A percentile compares a stretch with the other conserved stretches of the same genome.
These are phyloP conservation scores for Himalopsyche phryganea DNA, from an alignment of 1,140 invertebrate species.

Conservation along the genomic window DNA sequence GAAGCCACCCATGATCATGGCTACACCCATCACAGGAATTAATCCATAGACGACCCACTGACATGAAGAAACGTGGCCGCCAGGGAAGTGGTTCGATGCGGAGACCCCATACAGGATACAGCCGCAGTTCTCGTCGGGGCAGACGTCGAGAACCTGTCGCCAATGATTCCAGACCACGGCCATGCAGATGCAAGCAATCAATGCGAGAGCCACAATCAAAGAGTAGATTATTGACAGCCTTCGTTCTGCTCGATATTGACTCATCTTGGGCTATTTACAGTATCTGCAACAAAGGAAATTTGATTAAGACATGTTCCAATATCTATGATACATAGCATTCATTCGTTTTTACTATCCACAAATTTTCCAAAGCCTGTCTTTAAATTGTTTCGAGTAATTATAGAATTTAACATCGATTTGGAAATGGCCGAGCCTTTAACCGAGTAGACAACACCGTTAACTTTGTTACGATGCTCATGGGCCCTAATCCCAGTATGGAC, in stretches of 20 bases:
- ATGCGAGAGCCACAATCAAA: slow-evolving; percentile 47
- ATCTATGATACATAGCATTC: too few relatives aligned
- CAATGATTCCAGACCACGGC: slow-evolving; percentile 63
- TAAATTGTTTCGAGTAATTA: too few relatives aligned
- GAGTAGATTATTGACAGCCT: slow-evolving; percentile 54
- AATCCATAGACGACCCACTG: slow-evolving; percentile 59
- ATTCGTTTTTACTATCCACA: too few relatives aligned
- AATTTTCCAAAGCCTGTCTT: too few relatives aligned
- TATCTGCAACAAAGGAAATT: too few relatives aligned
- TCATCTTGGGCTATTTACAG: too few relatives aligned
- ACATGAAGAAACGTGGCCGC: slow-evolving; percentile 62
- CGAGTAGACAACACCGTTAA: too few relatives aligned
- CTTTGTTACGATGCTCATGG: too few relatives aligned
- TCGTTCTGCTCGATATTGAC: slow-evolving; percentile 52
- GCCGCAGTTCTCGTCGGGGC: slow-evolving; percentile 61
- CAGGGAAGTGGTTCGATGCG: slow-evolving; percentile 59
- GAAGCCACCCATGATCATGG: slow-evolving; percentile 57
- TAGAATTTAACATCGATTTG: too few relatives aligned
- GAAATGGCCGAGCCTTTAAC: too few relatives aligned
- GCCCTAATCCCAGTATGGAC: too few relatives aligned
- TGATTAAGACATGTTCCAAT: too few relatives aligned
- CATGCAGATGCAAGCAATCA: slow-evolving; percentile 55
- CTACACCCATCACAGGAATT: slow-evolving; percentile 54
- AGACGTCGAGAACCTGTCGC: slow-evolving; percentile 60
- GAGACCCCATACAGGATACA: slow-evolving; percentile 63